Conservation (phyloP, 1,140 invertebrate genomes). For the Stratiolaelaps scimitus region DNA sequence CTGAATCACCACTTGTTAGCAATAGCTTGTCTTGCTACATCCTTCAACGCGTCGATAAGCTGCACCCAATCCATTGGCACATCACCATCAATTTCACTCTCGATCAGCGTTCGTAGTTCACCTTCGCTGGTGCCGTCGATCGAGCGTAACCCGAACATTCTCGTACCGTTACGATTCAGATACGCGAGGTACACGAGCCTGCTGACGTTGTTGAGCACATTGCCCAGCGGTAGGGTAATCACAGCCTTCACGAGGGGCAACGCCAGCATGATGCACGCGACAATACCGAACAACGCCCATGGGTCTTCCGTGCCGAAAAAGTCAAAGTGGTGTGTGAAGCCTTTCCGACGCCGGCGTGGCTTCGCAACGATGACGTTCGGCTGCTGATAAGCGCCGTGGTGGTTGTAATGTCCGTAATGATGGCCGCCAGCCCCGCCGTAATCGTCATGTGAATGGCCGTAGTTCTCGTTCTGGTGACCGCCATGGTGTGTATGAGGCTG, state of each 20-base stretch:
- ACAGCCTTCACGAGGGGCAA: constrained; percentile 9
- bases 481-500: no score
- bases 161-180: constrained; percentile 18
- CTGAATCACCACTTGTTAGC: no score
- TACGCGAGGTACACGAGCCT: constrained; percentile 1
- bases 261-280: background rate
- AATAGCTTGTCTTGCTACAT: no score
- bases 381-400: background rate
- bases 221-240: background rate
- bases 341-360: background rate
- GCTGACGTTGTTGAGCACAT: background rate
- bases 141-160: background rate
- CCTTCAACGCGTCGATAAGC: no score
- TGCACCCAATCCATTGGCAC: no score
- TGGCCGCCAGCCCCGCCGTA: no score
- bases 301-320: constrained; percentile 12
- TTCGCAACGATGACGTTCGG: background rate
- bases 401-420: background rate
- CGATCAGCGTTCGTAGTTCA: no score
- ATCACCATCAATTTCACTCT: no score
- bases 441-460: no score
- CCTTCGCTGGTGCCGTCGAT: background rate
- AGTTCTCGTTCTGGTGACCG: no score
- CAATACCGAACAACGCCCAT: constrained; percentile 11
- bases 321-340: background rate